Percentiles rank a stretch among this genome's conserved stretches.
These are phyloP conservation scores for Pelusios castaneus DNA, from an alignment of 2,113 vertebrate species.

Conservation along the genomic window DNA sequence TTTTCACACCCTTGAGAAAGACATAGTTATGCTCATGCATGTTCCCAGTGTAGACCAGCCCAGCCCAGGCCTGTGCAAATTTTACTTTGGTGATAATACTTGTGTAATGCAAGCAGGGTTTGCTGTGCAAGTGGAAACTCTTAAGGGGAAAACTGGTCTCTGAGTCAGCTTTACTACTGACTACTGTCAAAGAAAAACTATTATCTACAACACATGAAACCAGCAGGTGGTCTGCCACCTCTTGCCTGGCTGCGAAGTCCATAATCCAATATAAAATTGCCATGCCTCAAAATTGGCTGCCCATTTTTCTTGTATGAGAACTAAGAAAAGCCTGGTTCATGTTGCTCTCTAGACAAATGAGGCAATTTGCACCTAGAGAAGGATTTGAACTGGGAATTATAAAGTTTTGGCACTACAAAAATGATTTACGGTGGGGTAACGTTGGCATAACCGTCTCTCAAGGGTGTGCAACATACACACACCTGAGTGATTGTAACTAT, in stretches of 20 bases:
- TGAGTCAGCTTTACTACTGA: neutral
- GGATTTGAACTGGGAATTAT: neutral
- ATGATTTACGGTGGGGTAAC: neutral
- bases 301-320: neutral
- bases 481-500: too few species aligned
- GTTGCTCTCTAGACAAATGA: neutral
- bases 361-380: neutral
- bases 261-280: rapidly evolving
- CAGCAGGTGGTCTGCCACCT: neutral
- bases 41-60: too few species aligned
- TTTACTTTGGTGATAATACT: neutral
- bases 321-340: neutral
- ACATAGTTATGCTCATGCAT: too few species aligned
- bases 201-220: neutral
- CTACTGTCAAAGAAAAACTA: neutral
- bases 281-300: neutral
- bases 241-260: neutral
- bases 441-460: too few species aligned
- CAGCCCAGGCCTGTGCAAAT: too few species aligned
- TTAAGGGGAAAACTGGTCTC: neutral
- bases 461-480: too few species aligned
- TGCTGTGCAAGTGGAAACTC: neutral
- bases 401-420: neutral
- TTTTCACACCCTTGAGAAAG: too few species aligned
- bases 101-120: neutral